Conservation (phyloP, 2,113 vertebrate genomes). For the Calyptomena viridis region DNA sequence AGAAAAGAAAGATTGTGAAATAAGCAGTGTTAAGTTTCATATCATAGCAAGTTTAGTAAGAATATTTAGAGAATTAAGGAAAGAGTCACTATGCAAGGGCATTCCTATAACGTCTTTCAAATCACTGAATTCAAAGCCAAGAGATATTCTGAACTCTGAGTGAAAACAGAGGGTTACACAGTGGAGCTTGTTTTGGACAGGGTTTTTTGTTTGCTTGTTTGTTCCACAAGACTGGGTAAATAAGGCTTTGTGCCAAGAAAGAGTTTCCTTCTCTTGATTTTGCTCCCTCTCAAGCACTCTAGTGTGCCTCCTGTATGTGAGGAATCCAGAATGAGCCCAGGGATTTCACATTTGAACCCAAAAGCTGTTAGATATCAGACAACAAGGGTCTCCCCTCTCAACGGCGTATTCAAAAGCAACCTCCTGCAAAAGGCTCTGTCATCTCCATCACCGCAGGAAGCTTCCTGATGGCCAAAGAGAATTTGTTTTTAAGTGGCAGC, state of each 20-base stretch:
- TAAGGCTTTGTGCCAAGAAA: constrained; percentile 5
- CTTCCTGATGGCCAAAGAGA: constrained; percentile 16
- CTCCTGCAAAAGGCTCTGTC: constrained; percentile 14
- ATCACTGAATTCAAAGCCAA: background rate
- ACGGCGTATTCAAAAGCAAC: background rate
- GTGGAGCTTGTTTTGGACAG: constrained; percentile 6
- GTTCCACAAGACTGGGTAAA: constrained; percentile 19
- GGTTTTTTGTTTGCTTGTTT: constrained; percentile 42
- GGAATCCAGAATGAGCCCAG: constrained; percentile 37
- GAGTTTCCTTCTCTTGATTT: background rate
- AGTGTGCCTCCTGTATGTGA: background rate
- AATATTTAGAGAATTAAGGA: background rate
- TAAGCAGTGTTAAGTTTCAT: background rate
- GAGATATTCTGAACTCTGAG: background rate
- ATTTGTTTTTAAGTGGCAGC: constrained; percentile 42
- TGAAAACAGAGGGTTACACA: background rate
- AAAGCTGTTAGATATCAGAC: background rate
- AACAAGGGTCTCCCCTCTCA: background rate
- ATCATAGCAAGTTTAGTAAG: background rate
- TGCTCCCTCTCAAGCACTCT: background rate
- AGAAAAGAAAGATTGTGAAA: background rate
- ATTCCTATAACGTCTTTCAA: background rate
- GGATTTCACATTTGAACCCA: constrained; percentile 37
- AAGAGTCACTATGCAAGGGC: background rate
- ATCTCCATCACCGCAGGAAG: background rate